A percentile compares a stretch with the other conserved stretches of the same genome.
phyloP scores from a whole-genome alignment of 2,797 vertebrate species.

The Orientallactaga sibirica region DNA sequence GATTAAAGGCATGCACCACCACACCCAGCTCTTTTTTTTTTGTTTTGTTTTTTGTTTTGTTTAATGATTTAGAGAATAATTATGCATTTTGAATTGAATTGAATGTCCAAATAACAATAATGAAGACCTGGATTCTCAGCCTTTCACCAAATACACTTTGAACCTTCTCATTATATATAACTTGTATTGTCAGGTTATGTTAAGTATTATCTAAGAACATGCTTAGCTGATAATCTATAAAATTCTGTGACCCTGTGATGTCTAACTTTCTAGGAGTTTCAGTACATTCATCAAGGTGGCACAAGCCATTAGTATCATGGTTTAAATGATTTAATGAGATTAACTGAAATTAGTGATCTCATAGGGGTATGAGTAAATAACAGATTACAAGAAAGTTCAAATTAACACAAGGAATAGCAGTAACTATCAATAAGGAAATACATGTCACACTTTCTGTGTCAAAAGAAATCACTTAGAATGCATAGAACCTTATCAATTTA shows the following conservation, averaged over 20 bases:
- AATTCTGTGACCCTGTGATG: background rate
- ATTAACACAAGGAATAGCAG: background rate
- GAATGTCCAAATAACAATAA: background rate
- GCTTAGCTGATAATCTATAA: background rate
- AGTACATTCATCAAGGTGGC: background rate
- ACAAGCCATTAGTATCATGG: background rate
- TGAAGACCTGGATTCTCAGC: background rate
- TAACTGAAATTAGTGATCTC: background rate
- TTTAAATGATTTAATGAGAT: background rate
- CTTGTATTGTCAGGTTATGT: no score
- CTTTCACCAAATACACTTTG: background rate
- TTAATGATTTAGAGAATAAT: background rate
- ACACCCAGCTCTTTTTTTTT: no score
- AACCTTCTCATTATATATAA: rapidly evolving
- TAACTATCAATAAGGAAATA: background rate
- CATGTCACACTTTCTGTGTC: background rate
- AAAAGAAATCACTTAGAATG: background rate
- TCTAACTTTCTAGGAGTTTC: background rate
- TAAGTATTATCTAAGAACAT: background rate
- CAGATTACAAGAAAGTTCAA: background rate
- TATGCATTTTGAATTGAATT: background rate
- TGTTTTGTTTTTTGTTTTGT: no score
- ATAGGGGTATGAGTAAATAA: background rate
- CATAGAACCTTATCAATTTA: background rate
- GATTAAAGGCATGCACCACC: no score